These are phyloP conservation scores for Scaptomyza parva DNA, from an alignment of 2,888 invertebrate genomes.

Conservation along the genomic window DNA sequence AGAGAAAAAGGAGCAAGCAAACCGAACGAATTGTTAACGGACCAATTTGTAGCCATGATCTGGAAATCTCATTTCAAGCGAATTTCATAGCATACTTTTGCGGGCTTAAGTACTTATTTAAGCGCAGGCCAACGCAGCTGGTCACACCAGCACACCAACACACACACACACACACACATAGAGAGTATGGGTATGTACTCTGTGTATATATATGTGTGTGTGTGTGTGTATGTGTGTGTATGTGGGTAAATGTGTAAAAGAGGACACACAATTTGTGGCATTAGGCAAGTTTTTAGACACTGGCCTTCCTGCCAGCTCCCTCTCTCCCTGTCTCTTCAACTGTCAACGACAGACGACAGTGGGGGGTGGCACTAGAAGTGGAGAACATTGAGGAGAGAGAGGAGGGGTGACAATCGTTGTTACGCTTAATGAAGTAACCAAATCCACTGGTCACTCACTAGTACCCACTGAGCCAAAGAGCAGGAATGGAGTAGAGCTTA, in stretches of 20 bases:
- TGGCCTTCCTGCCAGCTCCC: slow-evolving; percentile 37
- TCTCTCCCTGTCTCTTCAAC: no score
- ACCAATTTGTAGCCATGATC: slow-evolving; percentile 57
- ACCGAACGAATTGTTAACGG: slow-evolving; percentile 29
- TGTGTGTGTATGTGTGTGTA: slow-evolving; percentile 35
- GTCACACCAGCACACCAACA: slow-evolving; percentile 14
- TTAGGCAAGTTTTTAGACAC: slow-evolving; percentile 69
- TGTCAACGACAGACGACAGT: slow-evolving; percentile 66
- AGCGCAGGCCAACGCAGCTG: slow-evolving; percentile 46
- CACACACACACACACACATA: slow-evolving; percentile 2
- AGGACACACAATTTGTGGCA: slow-evolving; percentile 64
- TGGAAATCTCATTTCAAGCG: slow-evolving; percentile 72
- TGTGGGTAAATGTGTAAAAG: slow-evolving; percentile 35
- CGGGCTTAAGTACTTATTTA: slow-evolving; percentile 76
- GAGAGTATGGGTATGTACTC: slow-evolving; percentile 6
- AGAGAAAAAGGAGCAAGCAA: slow-evolving; percentile 23
- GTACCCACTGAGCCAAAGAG: slow-evolving; percentile 19
- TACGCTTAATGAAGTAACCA: slow-evolving; percentile 72
- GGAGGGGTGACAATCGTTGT: not conserved
- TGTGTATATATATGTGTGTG: slow-evolving; percentile 31
- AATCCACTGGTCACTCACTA: slow-evolving; percentile 68
- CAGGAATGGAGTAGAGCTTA: slow-evolving; percentile 50
- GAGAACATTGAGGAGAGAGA: not conserved
- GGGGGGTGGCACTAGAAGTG: slow-evolving; percentile 2
- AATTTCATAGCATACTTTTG: slow-evolving; percentile 77